Evolutionary conservation across 2,797 vertebrate species (phyloP).

Genomic region (Peromyscus melanophrys): DNA sequence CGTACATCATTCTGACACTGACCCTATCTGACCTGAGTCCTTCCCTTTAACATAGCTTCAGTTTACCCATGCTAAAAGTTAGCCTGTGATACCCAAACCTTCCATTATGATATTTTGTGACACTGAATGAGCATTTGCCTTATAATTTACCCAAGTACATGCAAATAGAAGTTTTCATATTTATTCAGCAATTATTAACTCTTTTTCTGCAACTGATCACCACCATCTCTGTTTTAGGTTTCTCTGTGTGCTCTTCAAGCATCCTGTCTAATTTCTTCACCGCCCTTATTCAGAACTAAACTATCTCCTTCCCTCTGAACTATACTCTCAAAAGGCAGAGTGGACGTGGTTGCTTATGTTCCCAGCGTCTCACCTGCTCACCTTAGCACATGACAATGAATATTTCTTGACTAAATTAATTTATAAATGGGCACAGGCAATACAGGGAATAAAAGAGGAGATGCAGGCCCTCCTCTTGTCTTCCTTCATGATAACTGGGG

Average conservation of each 20-base stretch:
- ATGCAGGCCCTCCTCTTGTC: neutral
- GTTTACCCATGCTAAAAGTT: constrained; percentile 47
- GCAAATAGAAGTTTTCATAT: constrained; percentile 22
- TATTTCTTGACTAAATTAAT: constrained; percentile 49
- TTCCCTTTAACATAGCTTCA: neutral
- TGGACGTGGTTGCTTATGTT: constrained; percentile 23
- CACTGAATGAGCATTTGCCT: constrained; percentile 44
- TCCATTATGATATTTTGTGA: constrained; percentile 45
- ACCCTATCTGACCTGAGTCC: neutral
- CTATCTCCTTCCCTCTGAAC: constrained; percentile 8
- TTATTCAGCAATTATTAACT: constrained; percentile 54
- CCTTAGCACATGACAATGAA: constrained; percentile 16
- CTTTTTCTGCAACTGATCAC: constrained; percentile 30
- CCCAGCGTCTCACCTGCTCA: neutral
- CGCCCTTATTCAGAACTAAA: constrained; percentile 26
- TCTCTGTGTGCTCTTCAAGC: constrained; percentile 42
- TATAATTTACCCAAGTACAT: constrained; percentile 52
- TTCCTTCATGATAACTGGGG: neutral
- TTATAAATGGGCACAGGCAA: constrained; percentile 22
- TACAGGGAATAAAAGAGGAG: constrained; percentile 38
- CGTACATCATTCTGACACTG: neutral
- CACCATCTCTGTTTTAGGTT: neutral
- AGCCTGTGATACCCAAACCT: constrained; percentile 26
- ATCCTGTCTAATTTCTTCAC: constrained; percentile 43
- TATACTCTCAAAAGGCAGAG: neutral